Evolutionary conservation across 1,140 invertebrate genomes (phyloP), one percentile per base, ranked within the genome.

Genomic region (Pogonus chalceus): DNA sequence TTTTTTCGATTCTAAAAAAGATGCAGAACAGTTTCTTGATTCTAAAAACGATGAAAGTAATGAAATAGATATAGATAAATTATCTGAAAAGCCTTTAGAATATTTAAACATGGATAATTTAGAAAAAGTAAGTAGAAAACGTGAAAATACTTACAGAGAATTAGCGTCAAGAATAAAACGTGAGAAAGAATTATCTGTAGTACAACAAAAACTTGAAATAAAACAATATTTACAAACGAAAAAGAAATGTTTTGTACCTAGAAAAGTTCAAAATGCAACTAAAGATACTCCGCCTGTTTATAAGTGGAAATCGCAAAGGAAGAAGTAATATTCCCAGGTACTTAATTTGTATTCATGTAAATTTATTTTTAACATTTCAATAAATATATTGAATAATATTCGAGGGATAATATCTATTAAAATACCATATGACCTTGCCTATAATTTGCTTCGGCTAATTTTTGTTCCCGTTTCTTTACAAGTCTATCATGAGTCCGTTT

Each of bases 191-290:
- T 71, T 98, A 1, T 74, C 74, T 1, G 73, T 94, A 3, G 79
- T 95, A 18, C 82, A 92, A 60, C 79, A 87, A 58, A 96, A 96
- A 70, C 75, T 97, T 65, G 82, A 90, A 72, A 64, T 94, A 1
- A 84, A 89, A 62, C 79, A 78, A 55, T 75, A 81, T 48, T 66
- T 96, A 7, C 77, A 85, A 52, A 82, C 84, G 65, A 83, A 74
- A 64, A 79, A 72, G 64, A 81, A 75, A 62, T 64, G 69, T 37
- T 71, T 73, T 57, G 81, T 81, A 62, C 87, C 81, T 1, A 86
- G 77, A 70, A 76, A 78, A 61, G 59, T 94, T 0, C 72, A 76
- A 57, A 68, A 72, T 14, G 90, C 80, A 2, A 84, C 83, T 0
- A 84, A 83, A 59, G 66, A 79, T 23, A 69, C 78, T 16, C 81